phyloP scores from a whole-genome alignment of 1,140 invertebrate genomes.

The Oncopeltus fasciatus region DNA sequence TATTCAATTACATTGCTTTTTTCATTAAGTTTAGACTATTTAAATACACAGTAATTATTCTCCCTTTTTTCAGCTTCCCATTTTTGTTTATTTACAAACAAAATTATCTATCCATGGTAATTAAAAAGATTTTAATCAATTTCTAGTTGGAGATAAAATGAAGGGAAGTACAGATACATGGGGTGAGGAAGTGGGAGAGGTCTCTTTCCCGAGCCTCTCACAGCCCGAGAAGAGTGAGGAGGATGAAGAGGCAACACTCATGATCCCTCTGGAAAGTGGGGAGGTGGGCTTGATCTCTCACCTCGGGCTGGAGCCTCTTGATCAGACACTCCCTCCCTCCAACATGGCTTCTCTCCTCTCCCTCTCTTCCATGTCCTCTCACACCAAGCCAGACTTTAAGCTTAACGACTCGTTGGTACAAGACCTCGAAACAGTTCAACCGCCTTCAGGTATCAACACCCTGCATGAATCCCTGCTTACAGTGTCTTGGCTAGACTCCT shows the following conservation, averaged over 20 bases:
- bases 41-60: too few relatives aligned
- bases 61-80: too few relatives aligned
- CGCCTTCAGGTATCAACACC: conserved; percentile 44
- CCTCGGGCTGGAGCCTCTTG: conserved; percentile 39
- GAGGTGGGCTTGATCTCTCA: conserved; percentile 47
- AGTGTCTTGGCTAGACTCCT: too few relatives aligned
- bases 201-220: conserved; percentile 62
- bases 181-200: conserved; percentile 56
- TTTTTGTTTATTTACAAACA: too few relatives aligned
- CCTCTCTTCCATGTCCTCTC: not conserved
- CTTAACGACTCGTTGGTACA: not conserved
- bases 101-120: too few relatives aligned
- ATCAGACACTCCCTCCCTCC: conserved; percentile 28
- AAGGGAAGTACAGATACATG: conserved; percentile 44
- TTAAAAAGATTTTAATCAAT: not conserved
- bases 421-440: conserved; percentile 60
- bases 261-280: conserved; percentile 58
- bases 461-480: not conserved
- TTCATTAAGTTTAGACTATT: too few relatives aligned
- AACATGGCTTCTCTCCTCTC: conserved; percentile 33
- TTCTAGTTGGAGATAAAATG: conserved; percentile 8
- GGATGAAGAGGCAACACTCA: conserved; percentile 38
- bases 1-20: too few relatives aligned
- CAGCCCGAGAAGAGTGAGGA: conserved; percentile 31
- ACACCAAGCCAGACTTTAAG: not conserved